Base-by-base conservation (phyloP, 2,113 vertebrate genomes). In the Sula dactylatra region DNA sequence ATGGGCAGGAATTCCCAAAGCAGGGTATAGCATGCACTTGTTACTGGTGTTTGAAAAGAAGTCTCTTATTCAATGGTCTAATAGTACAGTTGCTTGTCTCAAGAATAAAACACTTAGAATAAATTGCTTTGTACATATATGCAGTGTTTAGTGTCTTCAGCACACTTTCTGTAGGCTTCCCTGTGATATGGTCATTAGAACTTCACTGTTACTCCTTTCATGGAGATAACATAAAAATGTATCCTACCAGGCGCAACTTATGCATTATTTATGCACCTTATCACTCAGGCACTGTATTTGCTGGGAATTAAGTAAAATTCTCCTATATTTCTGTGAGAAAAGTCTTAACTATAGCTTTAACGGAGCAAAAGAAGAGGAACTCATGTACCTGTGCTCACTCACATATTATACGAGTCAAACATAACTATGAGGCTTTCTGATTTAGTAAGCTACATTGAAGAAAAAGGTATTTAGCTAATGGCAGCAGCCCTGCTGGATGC, bases 381-480 rank as follows among this genome's bases (percentile, higher is more conserved):
- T 66, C 31, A 4, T 0, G 1, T 54, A 52, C 3, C 0, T 7
- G 20, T 2, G 3, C 70, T 93, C 47, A 10, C 73, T 66, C 44
- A 62, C 27, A 40, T 4, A 4, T 66, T 29, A 34, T 24, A 9
- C 2, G 13, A 93, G 59, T 84, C 77, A 65, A 32, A 13, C 27
- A 2, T 31, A 42, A 62, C 61, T 31, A 45, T 10, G 49, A 61
- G 80, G 54, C 49, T 38, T 5, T 67, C 47, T 50, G 79, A 61
- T 56, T 65, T 81, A 72, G 65, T 55, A 73, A 86, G 55, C 22
- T 24, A 6, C 11, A 5, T 3, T 55, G 91, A 86, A 77, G 78
- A 47, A 71, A 82, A n/a, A 42, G 29, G 71, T 31, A 26, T 77
- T 79, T 50, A 15, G 34, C 26, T 52, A 36, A 50, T 31, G 44